Evolutionary conservation across 2,113 vertebrate genomes (phyloP), one percentile per base, ranked within the genome.

Genomic region (Pituophis catenifer): DNA sequence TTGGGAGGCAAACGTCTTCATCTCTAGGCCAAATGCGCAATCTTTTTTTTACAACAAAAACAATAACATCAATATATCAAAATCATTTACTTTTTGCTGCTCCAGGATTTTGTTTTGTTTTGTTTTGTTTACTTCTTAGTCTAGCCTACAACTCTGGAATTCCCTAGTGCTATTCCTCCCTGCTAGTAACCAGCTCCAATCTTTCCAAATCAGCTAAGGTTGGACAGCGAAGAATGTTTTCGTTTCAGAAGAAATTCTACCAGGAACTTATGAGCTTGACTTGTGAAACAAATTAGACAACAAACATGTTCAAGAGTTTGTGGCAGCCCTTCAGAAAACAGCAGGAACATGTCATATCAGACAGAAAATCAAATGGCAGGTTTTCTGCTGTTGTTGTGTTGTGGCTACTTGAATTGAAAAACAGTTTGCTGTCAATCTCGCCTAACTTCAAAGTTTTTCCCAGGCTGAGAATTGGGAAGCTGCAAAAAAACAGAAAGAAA

Each of bases 331-430:
- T n/a, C 75, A 70, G 86, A 50, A 58, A 90, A 91, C 52, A 23
- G 29, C 70, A 44, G 52, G 24, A 21, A 92, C 26, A 38, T 90
- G 62, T 65, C 48, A 85, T 85, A 58, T 95, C 0, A n/a, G 52
- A 12, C 89, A 91, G 91, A 91, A 94, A 88, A 87, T n/a, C 57
- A 91, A 52, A 58, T 93, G 75, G 48, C 93, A 17, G 58, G 5
- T 94, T 54, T 52, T 4, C 91, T 95, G 91, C 48, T 92, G 50
- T 89, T 89, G 24, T 29, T 92, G 11, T 8, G 0, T 81, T 81
- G 75, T 92, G 88, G 58, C 75, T 92, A 2, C 62, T 12, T 95
- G 65, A 85, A 19, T 33, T 50, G 38, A 92, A 91, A 89, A 44
- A 88, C 50, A 0, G 38, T 10, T 54, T 94, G 44, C 19, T 0